Evolutionary conservation across 2,888 invertebrate genomes (phyloP), one percentile per base, ranked within the genome.

Genomic region (Carpatolechia fugitivella): DNA sequence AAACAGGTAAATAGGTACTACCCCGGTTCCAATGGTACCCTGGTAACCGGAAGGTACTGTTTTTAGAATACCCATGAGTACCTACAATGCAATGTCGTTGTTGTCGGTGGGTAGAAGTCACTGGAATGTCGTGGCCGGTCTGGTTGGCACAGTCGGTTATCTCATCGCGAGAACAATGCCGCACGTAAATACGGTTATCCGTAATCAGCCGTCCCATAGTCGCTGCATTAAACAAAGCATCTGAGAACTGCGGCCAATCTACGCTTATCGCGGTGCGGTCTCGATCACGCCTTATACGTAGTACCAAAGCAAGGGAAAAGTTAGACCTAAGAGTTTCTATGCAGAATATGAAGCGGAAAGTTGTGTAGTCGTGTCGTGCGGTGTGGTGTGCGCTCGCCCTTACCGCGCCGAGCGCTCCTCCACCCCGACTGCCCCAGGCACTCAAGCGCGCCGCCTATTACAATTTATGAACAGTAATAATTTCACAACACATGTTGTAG

Each of bases 401-500:
- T n/a, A n/a, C n/a, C n/a, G n/a, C n/a, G n/a, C n/a, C n/a, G n/a
- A n/a, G n/a, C n/a, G n/a, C n/a, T n/a, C n/a, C 16, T 11, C 14
- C 30, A 30, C 7, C 46, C 30, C 30, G 3, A 16, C 46, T n/a
- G 30, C 30, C 14, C 47, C 30, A 30, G 7, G 31, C 46, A 24
- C 44, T 24, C 29, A 8, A 44, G 44, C 33, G 16, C 18, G 20
- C 49, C 49, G 49, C 33, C 20, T 35, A 49, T 33, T 29, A 38
- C 50, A 50, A 50, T 50, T 50, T 50, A 49, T 49, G 49, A 49
- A 49, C 49, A 31, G 35, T 20, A 35, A 49, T 49, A 49, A 49
- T 49, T 49, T 49, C 35, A 36, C 49, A 49, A 49, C 50, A 50
- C 50, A 50, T 50, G 50, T 36, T 50, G 36, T 50, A 38, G 50